These are phyloP conservation scores for Atta cephalotes DNA, from an alignment of 1,140 invertebrate species.

Conservation along the genomic window DNA sequence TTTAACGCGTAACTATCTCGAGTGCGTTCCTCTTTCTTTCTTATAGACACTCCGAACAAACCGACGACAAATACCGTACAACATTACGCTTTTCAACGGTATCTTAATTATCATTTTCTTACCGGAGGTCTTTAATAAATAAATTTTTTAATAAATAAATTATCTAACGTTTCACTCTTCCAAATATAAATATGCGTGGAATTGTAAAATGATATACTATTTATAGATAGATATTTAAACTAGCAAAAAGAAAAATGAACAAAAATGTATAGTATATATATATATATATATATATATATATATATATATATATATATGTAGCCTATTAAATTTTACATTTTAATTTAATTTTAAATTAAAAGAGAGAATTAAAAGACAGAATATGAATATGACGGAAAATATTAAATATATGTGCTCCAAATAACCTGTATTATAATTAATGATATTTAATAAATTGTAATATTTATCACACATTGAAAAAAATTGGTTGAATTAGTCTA, in stretches of 20 bases:
- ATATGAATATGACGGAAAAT: not conserved
- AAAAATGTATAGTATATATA: not conserved
- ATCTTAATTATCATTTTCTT: slow-evolving; percentile 51
- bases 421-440: not conserved
- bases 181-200: not conserved
- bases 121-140: not conserved
- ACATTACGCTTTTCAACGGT: slow-evolving; percentile 36
- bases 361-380: not conserved
- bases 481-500: too few relatives aligned
- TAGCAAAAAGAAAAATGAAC: not conserved
- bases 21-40: slow-evolving; percentile 50
- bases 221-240: not conserved
- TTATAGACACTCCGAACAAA: slow-evolving; percentile 26
- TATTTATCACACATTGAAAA: too few relatives aligned
- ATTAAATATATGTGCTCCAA: not conserved
- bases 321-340: slow-evolving; percentile 4
- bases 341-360: slow-evolving; percentile 25
- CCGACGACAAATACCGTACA: slow-evolving; percentile 43
- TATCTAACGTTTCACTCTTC: not conserved
- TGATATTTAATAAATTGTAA: not conserved
- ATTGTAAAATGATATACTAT: not conserved
- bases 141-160: slow-evolving; percentile 1
- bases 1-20: slow-evolving; percentile 54
- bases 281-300: too few relatives aligned
- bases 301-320: too few relatives aligned